These are phyloP conservation scores for Psilopogon haemacephalus DNA, from an alignment of 2,113 vertebrate genomes.

Conservation along the genomic window DNA sequence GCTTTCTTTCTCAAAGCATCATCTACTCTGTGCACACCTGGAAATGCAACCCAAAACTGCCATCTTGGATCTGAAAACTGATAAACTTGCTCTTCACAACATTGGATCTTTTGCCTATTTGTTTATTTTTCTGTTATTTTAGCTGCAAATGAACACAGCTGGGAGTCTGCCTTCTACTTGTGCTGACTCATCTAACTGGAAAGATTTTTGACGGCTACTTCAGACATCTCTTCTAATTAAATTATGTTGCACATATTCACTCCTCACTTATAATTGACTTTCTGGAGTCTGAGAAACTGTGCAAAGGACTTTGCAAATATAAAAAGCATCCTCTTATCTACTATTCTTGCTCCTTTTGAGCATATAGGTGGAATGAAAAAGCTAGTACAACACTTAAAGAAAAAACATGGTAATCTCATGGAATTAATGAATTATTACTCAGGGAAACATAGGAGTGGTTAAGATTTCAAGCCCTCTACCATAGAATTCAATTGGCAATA, in stretches of 20 bases:
- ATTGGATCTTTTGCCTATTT: not conserved
- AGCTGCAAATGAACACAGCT: not conserved
- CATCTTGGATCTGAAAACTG: not conserved
- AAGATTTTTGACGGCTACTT: not conserved
- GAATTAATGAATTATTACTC: not conserved
- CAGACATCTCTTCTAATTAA: not conserved
- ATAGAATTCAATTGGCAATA: not conserved
- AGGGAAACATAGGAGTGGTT: not conserved
- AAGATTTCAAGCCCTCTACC: not conserved
- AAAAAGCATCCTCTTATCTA: not conserved
- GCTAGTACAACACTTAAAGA: not conserved
- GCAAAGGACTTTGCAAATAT: not conserved
- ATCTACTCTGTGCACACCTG: not conserved
- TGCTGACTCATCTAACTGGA: not conserved
- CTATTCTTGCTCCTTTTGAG: not conserved
- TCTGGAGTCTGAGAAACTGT: not conserved
- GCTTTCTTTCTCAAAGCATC: not conserved
- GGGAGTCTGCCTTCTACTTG: not conserved
- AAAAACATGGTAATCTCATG: not conserved
- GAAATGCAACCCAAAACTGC: conserved; percentile 9
- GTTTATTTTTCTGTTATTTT: conserved; percentile 7
- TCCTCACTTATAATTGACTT: not conserved
- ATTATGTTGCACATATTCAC: not conserved
- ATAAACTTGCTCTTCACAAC: not conserved
- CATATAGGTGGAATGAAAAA: not conserved